Evolutionary conservation across 2,888 invertebrate genomes (phyloP), one percentile per base, ranked within the genome.

Genomic region (Pseudanteris insignis): DNA sequence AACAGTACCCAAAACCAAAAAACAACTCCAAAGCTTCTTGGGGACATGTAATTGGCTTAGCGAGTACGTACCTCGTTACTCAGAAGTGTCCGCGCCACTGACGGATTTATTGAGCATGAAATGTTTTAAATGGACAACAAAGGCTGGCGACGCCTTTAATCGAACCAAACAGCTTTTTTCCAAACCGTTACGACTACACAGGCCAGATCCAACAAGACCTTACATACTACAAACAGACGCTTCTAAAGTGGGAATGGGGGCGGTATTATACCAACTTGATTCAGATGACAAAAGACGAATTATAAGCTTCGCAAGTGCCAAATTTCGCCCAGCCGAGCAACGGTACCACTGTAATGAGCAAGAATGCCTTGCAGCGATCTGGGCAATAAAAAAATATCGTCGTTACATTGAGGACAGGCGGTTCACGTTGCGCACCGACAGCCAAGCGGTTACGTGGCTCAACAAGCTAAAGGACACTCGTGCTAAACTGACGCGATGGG

Each of bases 251-350:
- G 41, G 29, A 1, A 30, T 41, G 30, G 29, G 41, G 1, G 41
- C 41, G 1, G 41, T 41, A 2, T 15, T 41, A 1, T 41, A 11
- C n/a, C 41, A 41, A 21, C 2, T n/a, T 1, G 25, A 6, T 2
- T 6, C 13, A 1, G 1, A 37, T 1, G 7, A 9, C 1, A 1
- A 41, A n/a, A 30, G 21, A 21, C 10, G 4, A 1, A 41, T 37
- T 2, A 13, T 37, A 0, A 37, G 37, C 4, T 25, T 37, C 5
- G 12, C 37, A 2, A 37, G 37, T 6, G 12, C 37, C 2, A 37
- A 37, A 26, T 37, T 37, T 25, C 28, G 41, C 1, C 26, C 64
- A 1, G 47, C 57, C 1, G 68, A 37, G 7, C 2, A 2, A 12
- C 9, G 9, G 4, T 37, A 37, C 12, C 33, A 33, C 9, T 33